Conservation (phyloP, 64 coral and sea anemone genomes). For the Pocillopora verrucosa region DNA sequence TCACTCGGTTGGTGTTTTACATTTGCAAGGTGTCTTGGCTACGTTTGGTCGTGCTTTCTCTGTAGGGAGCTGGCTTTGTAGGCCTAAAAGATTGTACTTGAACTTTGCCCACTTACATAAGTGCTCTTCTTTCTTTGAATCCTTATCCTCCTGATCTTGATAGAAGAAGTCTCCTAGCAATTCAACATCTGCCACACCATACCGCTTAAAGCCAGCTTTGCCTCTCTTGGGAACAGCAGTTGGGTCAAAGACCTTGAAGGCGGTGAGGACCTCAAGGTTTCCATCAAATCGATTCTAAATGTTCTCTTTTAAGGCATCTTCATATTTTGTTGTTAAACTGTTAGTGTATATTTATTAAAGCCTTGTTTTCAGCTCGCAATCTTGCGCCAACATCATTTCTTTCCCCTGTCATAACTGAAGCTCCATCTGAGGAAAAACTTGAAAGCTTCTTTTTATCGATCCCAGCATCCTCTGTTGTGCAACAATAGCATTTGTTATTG, state of each 20-base stretch:
- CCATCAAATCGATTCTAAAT: slow-evolving; percentile 27
- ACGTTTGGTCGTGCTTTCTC: not conserved
- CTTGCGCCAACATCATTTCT: slow-evolving; percentile 62
- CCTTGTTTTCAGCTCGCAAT: slow-evolving; percentile 50
- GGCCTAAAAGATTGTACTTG: not conserved
- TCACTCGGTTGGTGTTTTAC: slow-evolving; percentile 48
- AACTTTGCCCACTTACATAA: slow-evolving; percentile 18
- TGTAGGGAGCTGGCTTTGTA: slow-evolving; percentile 20
- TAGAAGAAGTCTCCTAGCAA: slow-evolving; percentile 54
- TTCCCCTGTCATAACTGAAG: slow-evolving; percentile 61
- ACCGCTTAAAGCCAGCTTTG: slow-evolving; percentile 38
- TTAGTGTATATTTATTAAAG: slow-evolving; percentile 59
- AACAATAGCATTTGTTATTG: slow-evolving; percentile 44
- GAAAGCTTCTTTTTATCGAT: slow-evolving; percentile 59
- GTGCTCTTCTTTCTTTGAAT: slow-evolving; percentile 45
- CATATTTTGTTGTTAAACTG: slow-evolving; percentile 59
- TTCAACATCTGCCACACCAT: slow-evolving; percentile 32
- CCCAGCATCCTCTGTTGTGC: slow-evolving; percentile 31
- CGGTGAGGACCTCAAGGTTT: slow-evolving; percentile 3
- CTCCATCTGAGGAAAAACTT: slow-evolving; percentile 54
- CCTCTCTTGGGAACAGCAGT: slow-evolving; percentile 19
- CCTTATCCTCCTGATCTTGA: slow-evolving; percentile 47
- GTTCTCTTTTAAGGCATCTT: slow-evolving; percentile 8
- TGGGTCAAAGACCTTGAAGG: not conserved
- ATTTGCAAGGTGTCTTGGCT: not conserved